phyloP scores from a whole-genome alignment of 2,888 invertebrate genomes.

The Exocentrus adspersus region DNA sequence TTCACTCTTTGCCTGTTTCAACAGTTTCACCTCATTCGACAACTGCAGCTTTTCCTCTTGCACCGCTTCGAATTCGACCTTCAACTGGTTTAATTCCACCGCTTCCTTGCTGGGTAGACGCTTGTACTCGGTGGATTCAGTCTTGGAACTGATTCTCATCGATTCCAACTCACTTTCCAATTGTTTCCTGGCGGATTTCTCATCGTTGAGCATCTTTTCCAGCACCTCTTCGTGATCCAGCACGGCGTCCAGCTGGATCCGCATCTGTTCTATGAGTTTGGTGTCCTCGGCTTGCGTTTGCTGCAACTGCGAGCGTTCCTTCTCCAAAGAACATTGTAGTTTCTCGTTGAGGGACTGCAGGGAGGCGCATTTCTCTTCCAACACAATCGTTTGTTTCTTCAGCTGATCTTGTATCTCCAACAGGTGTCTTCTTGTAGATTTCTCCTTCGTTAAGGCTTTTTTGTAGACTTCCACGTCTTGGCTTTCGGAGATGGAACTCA shows the following conservation, averaged over 20 bases:
- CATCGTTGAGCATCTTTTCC: slow-evolving; percentile 69
- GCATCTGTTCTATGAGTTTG: slow-evolving; percentile 72
- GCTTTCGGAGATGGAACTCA: slow-evolving; percentile 49
- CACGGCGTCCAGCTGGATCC: slow-evolving; percentile 72
- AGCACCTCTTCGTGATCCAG: slow-evolving; percentile 73
- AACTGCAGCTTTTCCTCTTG: slow-evolving; percentile 48
- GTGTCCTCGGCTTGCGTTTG: slow-evolving; percentile 72
- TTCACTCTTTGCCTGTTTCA: slow-evolving; percentile 49
- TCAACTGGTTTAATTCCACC: slow-evolving; percentile 47
- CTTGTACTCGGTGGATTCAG: slow-evolving; percentile 58
- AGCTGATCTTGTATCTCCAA: slow-evolving; percentile 35
- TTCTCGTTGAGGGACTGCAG: slow-evolving; percentile 33
- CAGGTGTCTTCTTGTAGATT: slow-evolving; percentile 44
- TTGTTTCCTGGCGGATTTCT: slow-evolving; percentile 63
- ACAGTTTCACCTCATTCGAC: slow-evolving; percentile 44
- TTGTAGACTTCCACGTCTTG: slow-evolving; percentile 61
- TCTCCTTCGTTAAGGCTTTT: slow-evolving; percentile 42
- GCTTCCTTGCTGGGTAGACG: slow-evolving; percentile 50
- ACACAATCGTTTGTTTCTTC: slow-evolving; percentile 37
- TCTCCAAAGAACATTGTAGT: slow-evolving; percentile 66
- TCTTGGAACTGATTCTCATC: slow-evolving; percentile 43
- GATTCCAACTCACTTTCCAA: slow-evolving; percentile 55
- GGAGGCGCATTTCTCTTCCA: slow-evolving; percentile 56
- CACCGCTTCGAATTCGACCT: slow-evolving; percentile 45
- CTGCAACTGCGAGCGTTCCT: slow-evolving; percentile 69